Base-by-base conservation (phyloP, 2,888 invertebrate species). In the Diarsia brunnea region DNA sequence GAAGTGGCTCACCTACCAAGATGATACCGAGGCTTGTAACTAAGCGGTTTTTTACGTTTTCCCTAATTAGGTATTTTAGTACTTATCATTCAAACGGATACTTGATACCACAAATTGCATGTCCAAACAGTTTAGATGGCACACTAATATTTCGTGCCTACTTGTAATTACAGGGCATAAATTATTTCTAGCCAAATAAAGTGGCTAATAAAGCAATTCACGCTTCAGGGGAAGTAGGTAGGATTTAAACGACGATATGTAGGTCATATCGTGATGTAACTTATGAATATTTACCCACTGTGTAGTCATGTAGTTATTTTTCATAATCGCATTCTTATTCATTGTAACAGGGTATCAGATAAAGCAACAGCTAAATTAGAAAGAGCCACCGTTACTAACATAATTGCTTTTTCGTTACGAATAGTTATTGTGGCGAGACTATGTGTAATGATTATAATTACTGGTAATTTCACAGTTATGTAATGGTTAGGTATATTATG, bases 181-280 rank as follows among this genome's bases (percentile, higher is more conserved):
- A 84, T 84, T 73, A 81, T 65, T 86, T 84, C 88, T 87, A 88
- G 84, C 83, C 87, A 86, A 89, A 89, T 90, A 87, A 88, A 84
- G 87, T 87, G 75, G 85, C 84, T 90, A 89, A 88, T 89, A 89
- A 90, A 91, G 86, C 91, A 86, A 89, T 94, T 93, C 92, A 94
- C 92, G 93, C 92, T 92, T 89, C 89, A 92, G 89, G 90, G 89
- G 91, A 91, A 90, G 69, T 86, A 82, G 79, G 81, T 88, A 90
- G 89, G 90, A 90, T 87, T 89, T 87, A 90, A 90, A 89, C 84
- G 87, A 83, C 86, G 80, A 82, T 89, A 93, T 91, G 90, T 94
- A 90, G 94, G 94, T 91, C 94, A 91, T 76, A 24, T 76, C 69
- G 66, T 95, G 91, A 95, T 91, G 94, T 94, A 94, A 95, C 91